These are phyloP conservation scores for Bursaphelenchus okinawaensis DNA, from an alignment of 2,888 invertebrate species.

Conservation along the genomic window DNA sequence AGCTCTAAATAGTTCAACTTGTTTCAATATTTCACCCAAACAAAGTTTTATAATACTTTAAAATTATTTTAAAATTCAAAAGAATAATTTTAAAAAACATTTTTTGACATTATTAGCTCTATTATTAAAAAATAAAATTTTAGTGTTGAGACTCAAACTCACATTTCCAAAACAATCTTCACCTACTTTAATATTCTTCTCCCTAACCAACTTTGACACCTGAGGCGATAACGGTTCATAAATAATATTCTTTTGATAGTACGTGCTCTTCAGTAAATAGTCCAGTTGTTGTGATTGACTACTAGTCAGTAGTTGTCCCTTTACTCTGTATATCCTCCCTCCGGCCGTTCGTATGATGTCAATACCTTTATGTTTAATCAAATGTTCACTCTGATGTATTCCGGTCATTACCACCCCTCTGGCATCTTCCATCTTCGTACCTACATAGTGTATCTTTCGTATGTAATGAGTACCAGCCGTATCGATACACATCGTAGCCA, in stretches of 20 bases:
- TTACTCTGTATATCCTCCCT: constrained; percentile 53
- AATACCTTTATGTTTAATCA: constrained; percentile 55
- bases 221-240: constrained; percentile 54
- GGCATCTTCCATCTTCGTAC: constrained; percentile 57
- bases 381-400: constrained; percentile 52
- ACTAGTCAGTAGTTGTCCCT: constrained; percentile 47
- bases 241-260: constrained; percentile 53
- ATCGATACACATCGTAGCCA: constrained; percentile 58
- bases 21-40: background rate
- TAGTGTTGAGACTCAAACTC: no score
- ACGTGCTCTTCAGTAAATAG: constrained; percentile 43
- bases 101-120: no score
- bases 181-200: constrained; percentile 52
- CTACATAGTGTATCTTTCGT: constrained; percentile 54
- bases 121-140: no score
- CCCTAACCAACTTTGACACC: constrained; percentile 49
- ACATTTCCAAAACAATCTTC: no score
- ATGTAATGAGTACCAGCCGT: constrained; percentile 57
- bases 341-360: constrained; percentile 56
- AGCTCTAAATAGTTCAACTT: no score
- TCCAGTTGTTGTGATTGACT: constrained; percentile 48
- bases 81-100: no score
- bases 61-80: no score
- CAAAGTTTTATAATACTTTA: background rate
- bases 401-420: constrained; percentile 56